These are phyloP conservation scores for Phataginus tricuspis DNA, from an alignment of 2,797 vertebrate genomes.

Conservation along the genomic window DNA sequence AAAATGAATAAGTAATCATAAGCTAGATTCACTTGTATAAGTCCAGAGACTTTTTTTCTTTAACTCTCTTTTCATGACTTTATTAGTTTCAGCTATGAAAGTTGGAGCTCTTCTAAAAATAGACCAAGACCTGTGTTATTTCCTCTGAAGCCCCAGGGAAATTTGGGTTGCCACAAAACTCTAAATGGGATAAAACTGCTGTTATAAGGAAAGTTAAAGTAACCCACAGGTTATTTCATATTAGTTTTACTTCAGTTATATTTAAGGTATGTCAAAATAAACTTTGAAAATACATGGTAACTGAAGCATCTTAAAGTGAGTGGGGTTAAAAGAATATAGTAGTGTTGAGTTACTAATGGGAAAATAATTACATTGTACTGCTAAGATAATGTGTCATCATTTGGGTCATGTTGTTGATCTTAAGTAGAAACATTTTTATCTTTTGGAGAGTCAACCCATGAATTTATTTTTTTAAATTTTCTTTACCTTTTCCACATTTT, in stretches of 20 bases:
- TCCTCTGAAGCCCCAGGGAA: background rate
- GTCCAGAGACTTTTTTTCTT: background rate
- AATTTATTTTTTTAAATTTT: slow-evolving; percentile 55
- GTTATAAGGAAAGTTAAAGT: slow-evolving; percentile 1
- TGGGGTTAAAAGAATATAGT: background rate
- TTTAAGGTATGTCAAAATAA: slow-evolving; percentile 20
- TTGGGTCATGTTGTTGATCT: background rate
- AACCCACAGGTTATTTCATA: slow-evolving; percentile 20
- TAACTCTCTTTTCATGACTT: slow-evolving; percentile 14
- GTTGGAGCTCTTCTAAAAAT: slow-evolving; percentile 41
- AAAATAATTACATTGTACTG: background rate
- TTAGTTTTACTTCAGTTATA: slow-evolving; percentile 33
- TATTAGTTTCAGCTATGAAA: background rate
- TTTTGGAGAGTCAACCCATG: background rate
- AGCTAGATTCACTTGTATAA: background rate
- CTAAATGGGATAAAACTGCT: background rate
- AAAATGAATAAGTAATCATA: background rate
- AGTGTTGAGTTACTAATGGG: background rate
- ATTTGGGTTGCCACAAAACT: background rate
- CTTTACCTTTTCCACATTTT: background rate
- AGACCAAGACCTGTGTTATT: background rate
- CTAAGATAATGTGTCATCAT: background rate
- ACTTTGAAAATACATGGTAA: background rate
- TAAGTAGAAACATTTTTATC: slow-evolving; percentile 45
- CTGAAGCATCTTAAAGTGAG: slow-evolving; percentile 41